phyloP scores from a whole-genome alignment of 2,888 invertebrate species.

The Aspidapion aeneum region DNA sequence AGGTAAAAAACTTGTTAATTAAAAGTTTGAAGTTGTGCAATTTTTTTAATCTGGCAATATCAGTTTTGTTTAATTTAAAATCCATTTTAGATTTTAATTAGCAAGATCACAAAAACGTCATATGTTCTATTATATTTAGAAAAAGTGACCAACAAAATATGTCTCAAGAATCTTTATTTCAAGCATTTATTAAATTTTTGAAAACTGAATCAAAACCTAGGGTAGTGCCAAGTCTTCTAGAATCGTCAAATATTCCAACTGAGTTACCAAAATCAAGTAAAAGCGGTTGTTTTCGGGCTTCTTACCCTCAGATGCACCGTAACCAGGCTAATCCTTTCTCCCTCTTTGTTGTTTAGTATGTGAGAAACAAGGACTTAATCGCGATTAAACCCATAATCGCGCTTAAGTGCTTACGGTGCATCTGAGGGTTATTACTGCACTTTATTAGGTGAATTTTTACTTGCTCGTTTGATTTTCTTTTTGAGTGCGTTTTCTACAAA shows the following conservation, averaged over 20 bases:
- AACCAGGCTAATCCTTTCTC: too few species aligned
- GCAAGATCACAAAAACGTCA: constrained; percentile 68
- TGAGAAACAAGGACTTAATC: too few species aligned
- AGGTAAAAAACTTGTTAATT: constrained; percentile 82
- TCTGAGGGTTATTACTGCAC: too few species aligned
- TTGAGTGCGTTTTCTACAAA: too few species aligned
- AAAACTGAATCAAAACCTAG: constrained; percentile 79
- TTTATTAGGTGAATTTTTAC: too few species aligned
- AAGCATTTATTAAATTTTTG: constrained; percentile 75
- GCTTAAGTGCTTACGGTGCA: too few species aligned
- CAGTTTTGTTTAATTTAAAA: constrained; percentile 50
- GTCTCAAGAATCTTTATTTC: constrained; percentile 54
- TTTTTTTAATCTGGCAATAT: constrained; percentile 66
- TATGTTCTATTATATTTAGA: constrained; percentile 40
- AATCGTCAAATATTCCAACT: constrained; percentile 20
- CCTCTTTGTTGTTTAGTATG: too few species aligned
- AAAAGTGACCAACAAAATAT: constrained; percentile 33
- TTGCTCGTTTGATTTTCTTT: too few species aligned
- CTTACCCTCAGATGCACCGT: too few species aligned
- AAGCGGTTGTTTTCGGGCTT: too few species aligned
- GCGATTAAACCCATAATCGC: too few species aligned
- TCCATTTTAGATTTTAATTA: constrained; percentile 83
- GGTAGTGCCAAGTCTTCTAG: constrained; percentile 52
- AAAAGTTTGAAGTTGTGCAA: constrained; percentile 89
- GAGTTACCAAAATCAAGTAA: constrained; percentile 19